Evolutionary conservation across 2,797 vertebrate genomes (phyloP).

Genomic region (Gallinago solitaria): DNA sequence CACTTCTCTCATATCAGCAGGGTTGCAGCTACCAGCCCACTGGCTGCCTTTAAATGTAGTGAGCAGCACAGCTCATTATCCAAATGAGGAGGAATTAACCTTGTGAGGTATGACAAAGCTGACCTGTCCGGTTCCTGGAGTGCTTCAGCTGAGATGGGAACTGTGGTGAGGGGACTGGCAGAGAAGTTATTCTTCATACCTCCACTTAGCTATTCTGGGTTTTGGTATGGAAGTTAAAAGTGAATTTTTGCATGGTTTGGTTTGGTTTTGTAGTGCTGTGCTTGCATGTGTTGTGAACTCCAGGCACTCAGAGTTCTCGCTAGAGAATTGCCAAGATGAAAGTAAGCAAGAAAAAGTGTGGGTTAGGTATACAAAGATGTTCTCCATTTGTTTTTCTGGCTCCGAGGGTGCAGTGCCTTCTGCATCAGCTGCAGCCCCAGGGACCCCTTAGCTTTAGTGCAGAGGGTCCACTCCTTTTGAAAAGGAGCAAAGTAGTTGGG

Average conservation of each 20-base stretch:
- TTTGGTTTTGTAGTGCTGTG: conserved; percentile 12
- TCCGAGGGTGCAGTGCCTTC: neutral
- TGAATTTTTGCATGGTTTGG: neutral
- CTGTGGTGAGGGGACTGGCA: neutral
- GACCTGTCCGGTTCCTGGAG: conserved; percentile 16
- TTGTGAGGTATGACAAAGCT: neutral
- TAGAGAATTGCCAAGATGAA: neutral
- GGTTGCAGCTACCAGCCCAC: neutral
- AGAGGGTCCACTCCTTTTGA: neutral
- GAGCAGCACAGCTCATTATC: neutral
- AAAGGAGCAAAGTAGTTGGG: neutral
- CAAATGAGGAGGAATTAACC: neutral
- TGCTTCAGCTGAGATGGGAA: neutral
- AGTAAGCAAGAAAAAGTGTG: neutral
- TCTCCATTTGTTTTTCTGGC: neutral
- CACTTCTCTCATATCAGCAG: neutral
- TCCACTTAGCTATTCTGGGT: neutral
- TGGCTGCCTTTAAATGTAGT: neutral
- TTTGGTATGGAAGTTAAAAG: neutral
- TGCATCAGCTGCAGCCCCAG: neutral
- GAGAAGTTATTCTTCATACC: neutral
- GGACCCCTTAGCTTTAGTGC: neutral
- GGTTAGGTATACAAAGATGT: neutral
- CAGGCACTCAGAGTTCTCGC: neutral
- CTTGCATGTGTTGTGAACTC: conserved; percentile 4